Evolutionary conservation across 2,888 invertebrate species (phyloP).

Genomic region (Tethea ocularis): DNA sequence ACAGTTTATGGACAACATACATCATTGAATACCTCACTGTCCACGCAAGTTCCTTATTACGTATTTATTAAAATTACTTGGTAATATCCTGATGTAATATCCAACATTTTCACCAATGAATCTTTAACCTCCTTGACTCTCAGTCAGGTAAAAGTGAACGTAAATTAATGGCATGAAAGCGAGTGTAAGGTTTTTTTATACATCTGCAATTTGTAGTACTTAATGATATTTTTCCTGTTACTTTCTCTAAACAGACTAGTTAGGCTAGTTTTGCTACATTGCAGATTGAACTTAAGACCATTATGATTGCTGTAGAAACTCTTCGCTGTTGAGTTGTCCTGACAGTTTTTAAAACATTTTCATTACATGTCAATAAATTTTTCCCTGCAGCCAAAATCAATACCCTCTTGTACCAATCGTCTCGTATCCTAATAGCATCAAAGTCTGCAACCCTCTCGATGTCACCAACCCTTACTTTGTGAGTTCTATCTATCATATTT

Average conservation of each 20-base stretch:
- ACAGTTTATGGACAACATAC: neutral
- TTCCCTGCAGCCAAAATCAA: too few species aligned
- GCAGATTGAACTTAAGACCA: neutral
- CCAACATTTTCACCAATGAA: neutral
- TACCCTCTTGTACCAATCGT: neutral
- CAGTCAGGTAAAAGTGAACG: neutral
- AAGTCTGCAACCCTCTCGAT: neutral
- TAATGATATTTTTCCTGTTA: conserved; percentile 4
- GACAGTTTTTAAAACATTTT: too few species aligned
- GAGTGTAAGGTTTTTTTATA: neutral
- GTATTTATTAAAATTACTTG: neutral
- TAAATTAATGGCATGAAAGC: neutral
- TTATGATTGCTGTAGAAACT: neutral
- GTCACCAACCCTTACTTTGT: neutral
- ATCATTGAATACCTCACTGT: neutral
- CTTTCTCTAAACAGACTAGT: conserved; percentile 4
- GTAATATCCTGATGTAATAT: neutral
- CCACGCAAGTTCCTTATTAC: too few species aligned
- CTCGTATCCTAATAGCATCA: neutral
- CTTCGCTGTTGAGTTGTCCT: neutral
- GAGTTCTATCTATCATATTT: neutral
- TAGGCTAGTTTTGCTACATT: conserved; percentile 9
- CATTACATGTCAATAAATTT: too few species aligned
- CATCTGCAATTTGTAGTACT: conserved; percentile 4
- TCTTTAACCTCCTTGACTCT: neutral